Base-by-base conservation (phyloP, 2,888 invertebrate genomes). In the Sisyra terminalis region DNA sequence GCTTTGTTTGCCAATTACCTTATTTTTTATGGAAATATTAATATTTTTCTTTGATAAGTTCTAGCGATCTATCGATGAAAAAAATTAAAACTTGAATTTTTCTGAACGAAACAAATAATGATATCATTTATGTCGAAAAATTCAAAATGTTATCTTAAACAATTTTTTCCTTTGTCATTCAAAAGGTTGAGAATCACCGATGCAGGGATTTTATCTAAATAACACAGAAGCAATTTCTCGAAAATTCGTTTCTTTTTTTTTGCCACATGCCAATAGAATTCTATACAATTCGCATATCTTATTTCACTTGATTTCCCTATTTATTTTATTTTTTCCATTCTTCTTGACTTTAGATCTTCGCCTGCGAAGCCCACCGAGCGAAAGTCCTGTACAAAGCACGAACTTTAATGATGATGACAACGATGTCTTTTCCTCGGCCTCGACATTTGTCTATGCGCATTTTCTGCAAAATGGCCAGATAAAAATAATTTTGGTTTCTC, bases 361-460 rank as follows among this genome's bases (percentile, higher is more conserved):
- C 40, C 53, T 57, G 30, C 51, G 56, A 17, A 57, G 55, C 50
- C 53, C 53, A 45, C 56, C 57, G 30, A 55, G 52, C 47, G 56
- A 55, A 44, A 47, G 53, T 32, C 55, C 47, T 17, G 35, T 29
- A 45, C 53, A 55, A 46, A 24, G 24, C 24, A 24, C 24, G 24
- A 53, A 57, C 47, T 50, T 51, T 39, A 48, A 49, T n/a, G 45
- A 50, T 11, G 45, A 51, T 39, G 52, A 52, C 42, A 51, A 50
- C 35, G 51, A 50, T 32, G 53, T 50, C 47, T 44, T 45, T 36
- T 51, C 49, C 44, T 47, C 52, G 31, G 47, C 51, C 16, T 44
- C 47, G 18, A 10, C 17, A 17, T 38, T 18, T 14, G 11, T 11
- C 38, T 34, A 34, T 34, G 34, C 34, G 9, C 8, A 8, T 14